Evolutionary conservation across 1,140 invertebrate species (phyloP), one percentile per base, ranked within the genome.

Genomic region (Eriosoma lanigerum): DNA sequence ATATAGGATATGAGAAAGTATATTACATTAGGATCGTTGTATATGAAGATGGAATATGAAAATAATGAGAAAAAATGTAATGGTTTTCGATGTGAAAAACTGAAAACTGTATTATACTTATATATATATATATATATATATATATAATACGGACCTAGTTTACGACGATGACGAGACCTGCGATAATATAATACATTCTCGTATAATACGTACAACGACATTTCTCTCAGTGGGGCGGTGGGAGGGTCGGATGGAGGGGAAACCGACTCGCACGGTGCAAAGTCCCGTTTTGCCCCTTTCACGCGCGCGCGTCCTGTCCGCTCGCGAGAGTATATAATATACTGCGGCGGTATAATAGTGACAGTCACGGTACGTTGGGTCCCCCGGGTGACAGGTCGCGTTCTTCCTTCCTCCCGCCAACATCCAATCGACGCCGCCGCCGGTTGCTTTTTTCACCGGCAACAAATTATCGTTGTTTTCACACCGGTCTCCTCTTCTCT

Each of bases 381-480:
- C n/a, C 32, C 1, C 66, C 80, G 60, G 62, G 29, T 68, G 62
- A 66, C 60, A 70, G 62, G 62, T 81, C 60, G 66, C 62, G 32
- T 46, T 32, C 80, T 68, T 81, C 62, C 26, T 21, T 26, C 19
- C 52, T 46, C 12, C 54, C 32, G n/a, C n/a, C n/a, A n/a, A n/a
- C 44, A n/a, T 46, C 78, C 56, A 62, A 64, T 80, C 44, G 38
- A n/a, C 58, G 38, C 44, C 44, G 21, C 58, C 38, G 19, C 24
- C 24, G 48, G 64, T 68, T 68, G 38, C 38, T 38, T 38, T 68
- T 68, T 68, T 24, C 80, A 70, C 62, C 80, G 29, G 48, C 46
- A 60, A 29, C 80, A 52, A 66, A 66, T 66, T 81, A 70, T 68
- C 62, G 60, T 68, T 81, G 66, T 81, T 81, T 81, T 81, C 60